phyloP scores from a whole-genome alignment of 2,797 vertebrate genomes.

The Hapalemur alaotrensis region DNA sequence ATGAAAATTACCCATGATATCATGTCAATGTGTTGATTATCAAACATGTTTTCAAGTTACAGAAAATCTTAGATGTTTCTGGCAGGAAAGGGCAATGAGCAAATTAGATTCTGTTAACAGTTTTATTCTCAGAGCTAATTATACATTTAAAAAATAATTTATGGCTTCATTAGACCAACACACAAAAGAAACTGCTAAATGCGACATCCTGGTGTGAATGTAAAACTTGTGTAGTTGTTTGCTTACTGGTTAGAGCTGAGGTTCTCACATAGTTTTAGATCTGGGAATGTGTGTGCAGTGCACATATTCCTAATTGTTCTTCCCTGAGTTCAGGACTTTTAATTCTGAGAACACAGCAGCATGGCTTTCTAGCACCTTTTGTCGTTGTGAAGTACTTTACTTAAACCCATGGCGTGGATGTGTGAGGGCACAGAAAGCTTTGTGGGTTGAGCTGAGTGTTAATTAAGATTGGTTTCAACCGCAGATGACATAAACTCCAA shows the following conservation, averaged over 20 bases:
- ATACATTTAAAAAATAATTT: slow-evolving; percentile 17
- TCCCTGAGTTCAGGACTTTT: not conserved
- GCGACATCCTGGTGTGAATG: not conserved
- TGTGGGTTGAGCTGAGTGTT: not conserved
- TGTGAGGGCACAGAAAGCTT: not conserved
- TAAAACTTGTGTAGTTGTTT: not conserved
- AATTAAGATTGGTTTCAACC: not conserved
- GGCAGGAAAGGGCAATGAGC: slow-evolving; percentile 29
- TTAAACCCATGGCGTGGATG: not conserved
- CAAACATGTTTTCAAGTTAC: slow-evolving; percentile 26
- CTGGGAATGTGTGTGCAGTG: not conserved
- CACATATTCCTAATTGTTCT: not conserved
- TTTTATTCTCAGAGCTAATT: slow-evolving; percentile 51
- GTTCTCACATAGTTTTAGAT: not conserved
- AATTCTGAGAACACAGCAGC: not conserved
- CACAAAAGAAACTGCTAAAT: not conserved
- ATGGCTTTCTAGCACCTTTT: not conserved
- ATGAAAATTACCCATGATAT: not conserved
- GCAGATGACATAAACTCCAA: not conserved
- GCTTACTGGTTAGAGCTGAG: not conserved
- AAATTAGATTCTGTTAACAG: slow-evolving; percentile 47
- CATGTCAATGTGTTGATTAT: slow-evolving; percentile 2
- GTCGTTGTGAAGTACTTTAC: not conserved
- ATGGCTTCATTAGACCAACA: not conserved
- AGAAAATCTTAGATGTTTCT: slow-evolving; percentile 29